Base-by-base conservation (phyloP, 1,140 invertebrate genomes). In the Ostrea edulis region DNA sequence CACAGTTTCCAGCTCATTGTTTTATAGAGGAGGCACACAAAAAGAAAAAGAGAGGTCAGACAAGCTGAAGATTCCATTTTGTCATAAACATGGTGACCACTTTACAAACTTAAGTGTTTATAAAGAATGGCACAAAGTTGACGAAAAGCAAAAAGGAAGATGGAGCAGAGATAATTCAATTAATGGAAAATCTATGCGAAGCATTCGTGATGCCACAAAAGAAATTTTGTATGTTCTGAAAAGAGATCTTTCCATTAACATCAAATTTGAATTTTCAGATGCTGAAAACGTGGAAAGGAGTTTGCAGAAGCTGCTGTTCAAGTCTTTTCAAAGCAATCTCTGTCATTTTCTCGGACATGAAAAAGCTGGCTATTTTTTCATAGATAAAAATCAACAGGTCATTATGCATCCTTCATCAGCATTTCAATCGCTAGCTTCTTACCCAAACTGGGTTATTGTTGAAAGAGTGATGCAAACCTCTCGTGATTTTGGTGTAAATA, bases 41-140 rank as follows among this genome's bases (percentile, higher is more conserved):
- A 94, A 96, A 84, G 97, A 97, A 92, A 96, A 97, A 94, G 96
- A 97, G 5, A 92, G 96, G 25, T 95, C 96, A 89, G 96, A 96
- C 51, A 86, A 90, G 87, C 86, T 88, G 52, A 99, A 98, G 94
- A 98, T 98, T 94, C 94, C 96, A n/a, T 94, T 93, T 88, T 92
- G 92, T 86, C 97, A 98, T 0, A 95, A 96, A 25, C 96, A 97
- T 91, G 98, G 99, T 11, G 99, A 99, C 95, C 97, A 98, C 93
- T 96, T 99, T 7, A 99, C 97, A 17, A 95, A 98, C 54, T 94
- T 99, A 0, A 98, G 98, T 94, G 97, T 99, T n/a, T 99, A 97
- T 93, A 96, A 97, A 92, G 89, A 89, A 71, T 94, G 93, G 92
- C 58, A 90, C 77, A 77, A 84, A 22, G 83, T 90, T 22, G 83